phyloP scores from a whole-genome alignment of 2,113 vertebrate species.

The Recurvirostra avosetta region DNA sequence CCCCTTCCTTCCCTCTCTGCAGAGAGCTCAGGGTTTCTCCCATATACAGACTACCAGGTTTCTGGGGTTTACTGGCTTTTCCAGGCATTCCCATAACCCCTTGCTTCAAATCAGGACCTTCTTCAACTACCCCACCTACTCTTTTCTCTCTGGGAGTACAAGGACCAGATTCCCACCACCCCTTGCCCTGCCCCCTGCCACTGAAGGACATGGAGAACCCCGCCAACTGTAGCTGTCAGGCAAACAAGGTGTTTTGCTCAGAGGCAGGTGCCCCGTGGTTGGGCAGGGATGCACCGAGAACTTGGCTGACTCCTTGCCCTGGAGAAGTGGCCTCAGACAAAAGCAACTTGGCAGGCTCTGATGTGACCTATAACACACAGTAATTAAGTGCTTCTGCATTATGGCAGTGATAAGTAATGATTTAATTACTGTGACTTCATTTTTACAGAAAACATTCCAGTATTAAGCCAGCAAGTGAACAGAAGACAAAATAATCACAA shows the following conservation, averaged over 20 bases:
- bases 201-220: not conserved
- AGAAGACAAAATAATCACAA: not conserved
- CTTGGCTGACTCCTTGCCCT: not conserved
- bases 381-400: not conserved
- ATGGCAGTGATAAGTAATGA: not conserved
- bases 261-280: fast-evolving
- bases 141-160: not conserved
- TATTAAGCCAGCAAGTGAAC: not conserved
- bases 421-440: not conserved
- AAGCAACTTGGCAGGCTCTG: not conserved
- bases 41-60: not conserved
- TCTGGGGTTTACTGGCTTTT: not conserved
- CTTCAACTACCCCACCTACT: not conserved
- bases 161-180: not conserved
- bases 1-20: not conserved
- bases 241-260: not conserved
- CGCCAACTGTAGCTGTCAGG: not conserved
- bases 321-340: not conserved
- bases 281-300: not conserved
- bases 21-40: not conserved
- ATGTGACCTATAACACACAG: not conserved
- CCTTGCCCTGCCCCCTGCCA: not conserved
- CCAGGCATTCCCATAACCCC: not conserved
- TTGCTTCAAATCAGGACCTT: not conserved
- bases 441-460: not conserved